Evolutionary conservation across 2,888 invertebrate genomes (phyloP).

Genomic region (Melieria crassipennis): DNA sequence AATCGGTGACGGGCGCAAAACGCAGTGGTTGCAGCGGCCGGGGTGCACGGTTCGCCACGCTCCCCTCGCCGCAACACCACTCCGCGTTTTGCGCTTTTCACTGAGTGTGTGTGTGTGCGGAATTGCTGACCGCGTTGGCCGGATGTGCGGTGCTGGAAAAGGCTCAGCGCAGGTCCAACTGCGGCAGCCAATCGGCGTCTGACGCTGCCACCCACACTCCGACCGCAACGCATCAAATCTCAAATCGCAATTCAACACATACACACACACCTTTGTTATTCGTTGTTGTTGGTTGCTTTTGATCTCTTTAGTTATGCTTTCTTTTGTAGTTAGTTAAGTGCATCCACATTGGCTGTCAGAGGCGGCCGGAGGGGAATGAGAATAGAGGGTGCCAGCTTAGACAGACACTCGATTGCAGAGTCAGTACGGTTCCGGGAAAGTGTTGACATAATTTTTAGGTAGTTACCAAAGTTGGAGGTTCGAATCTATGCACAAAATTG

Average conservation of each 20-base stretch:
- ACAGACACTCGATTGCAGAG: too few relatives aligned
- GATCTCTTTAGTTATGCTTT: constrained; percentile 56
- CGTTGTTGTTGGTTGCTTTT: constrained; percentile 67
- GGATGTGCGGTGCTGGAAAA: too few relatives aligned
- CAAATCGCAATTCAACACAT: too few relatives aligned
- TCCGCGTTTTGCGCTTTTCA: background rate
- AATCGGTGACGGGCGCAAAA: background rate
- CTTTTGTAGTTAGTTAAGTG: constrained; percentile 6
- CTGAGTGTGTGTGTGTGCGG: constrained; percentile 18
- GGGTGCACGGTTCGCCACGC: background rate
- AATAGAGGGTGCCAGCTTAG: background rate
- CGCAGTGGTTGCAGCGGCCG: background rate
- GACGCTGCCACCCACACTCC: too few relatives aligned
- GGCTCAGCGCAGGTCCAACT: too few relatives aligned
- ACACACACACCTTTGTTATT: constrained; percentile 46
- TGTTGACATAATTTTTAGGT: background rate
- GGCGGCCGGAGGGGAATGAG: background rate
- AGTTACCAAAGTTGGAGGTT: too few relatives aligned
- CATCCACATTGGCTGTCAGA: background rate
- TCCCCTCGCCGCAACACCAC: background rate
- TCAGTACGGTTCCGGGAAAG: background rate
- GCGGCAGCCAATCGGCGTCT: too few relatives aligned
- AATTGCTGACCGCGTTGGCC: constrained; percentile 8
- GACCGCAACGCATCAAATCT: too few relatives aligned
- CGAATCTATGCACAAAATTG: too few relatives aligned